A percentile compares a stretch with the other conserved stretches of the same genome.
These are phyloP conservation scores for Gavialis gangeticus DNA, from an alignment of 2,113 vertebrate species.

Conservation along the genomic window DNA sequence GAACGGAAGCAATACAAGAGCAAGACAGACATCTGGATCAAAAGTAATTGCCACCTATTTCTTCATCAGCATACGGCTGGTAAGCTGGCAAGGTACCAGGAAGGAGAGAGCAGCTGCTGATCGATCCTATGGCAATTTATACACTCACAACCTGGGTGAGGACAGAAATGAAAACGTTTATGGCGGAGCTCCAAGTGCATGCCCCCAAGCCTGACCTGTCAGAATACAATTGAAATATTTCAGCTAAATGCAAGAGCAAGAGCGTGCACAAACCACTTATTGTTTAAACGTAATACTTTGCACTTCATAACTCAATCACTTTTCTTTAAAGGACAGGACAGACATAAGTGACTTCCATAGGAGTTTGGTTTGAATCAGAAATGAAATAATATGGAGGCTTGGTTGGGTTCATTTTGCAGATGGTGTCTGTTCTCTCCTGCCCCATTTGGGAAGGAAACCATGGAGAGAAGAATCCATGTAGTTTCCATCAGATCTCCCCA, in stretches of 20 bases:
- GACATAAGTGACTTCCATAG: background rate
- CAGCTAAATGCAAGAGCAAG: background rate
- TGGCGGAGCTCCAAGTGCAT: rapidly evolving
- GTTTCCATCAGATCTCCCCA: background rate
- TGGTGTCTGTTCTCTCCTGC: background rate
- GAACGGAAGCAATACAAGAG: no score
- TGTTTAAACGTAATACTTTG: background rate
- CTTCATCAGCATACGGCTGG: rapidly evolving
- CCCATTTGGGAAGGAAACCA: background rate
- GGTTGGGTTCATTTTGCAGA: background rate
- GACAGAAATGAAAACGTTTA: background rate
- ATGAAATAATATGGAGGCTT: background rate
- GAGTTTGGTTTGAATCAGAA: background rate
- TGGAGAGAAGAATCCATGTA: background rate
- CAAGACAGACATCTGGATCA: background rate
- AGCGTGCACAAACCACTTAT: rapidly evolving
- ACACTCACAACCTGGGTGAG: rapidly evolving
- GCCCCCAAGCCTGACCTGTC: rapidly evolving
- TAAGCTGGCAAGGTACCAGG: background rate
- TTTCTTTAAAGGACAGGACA: background rate
- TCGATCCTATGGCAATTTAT: background rate
- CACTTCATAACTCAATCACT: background rate
- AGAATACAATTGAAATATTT: background rate
- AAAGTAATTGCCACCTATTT: background rate
- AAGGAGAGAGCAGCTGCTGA: background rate